Evolutionary conservation across 2,113 vertebrate species (phyloP).

Genomic region (Tupaia tana): DNA sequence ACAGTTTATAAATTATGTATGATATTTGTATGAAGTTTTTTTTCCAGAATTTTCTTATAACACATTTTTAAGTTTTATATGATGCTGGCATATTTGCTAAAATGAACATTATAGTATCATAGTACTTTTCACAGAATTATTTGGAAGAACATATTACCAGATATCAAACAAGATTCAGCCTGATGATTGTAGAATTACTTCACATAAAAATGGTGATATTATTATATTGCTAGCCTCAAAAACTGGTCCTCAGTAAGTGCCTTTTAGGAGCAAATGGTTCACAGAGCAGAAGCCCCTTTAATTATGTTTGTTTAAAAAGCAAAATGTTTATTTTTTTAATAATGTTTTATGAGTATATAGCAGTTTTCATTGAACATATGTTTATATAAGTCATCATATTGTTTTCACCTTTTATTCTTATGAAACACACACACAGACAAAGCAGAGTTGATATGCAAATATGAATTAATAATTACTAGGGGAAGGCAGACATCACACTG

Average conservation of each 20-base stretch:
- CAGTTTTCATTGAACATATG: not conserved
- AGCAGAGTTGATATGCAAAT: not conserved
- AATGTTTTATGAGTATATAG: not conserved
- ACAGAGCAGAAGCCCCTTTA: not conserved
- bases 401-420: not conserved
- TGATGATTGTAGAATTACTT: constrained; percentile 30
- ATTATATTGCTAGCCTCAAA: not conserved
- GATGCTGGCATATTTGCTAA: not conserved
- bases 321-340: not conserved
- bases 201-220: constrained; percentile 7
- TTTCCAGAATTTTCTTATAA: not conserved
- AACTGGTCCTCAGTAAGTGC: not conserved
- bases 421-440: not conserved
- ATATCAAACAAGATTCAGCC: not conserved
- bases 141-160: not conserved
- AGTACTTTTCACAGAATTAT: not conserved
- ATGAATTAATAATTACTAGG: not conserved
- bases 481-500: not conserved
- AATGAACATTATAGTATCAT: not conserved
- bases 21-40: constrained; percentile 36
- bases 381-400: not conserved
- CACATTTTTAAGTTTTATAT: constrained; percentile 13
- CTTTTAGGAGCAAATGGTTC: not conserved
- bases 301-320: constrained; percentile 10
- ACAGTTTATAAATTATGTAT: not conserved